Conservation (phyloP, 2,113 vertebrate species). For the Dasyornis broadbenti region DNA sequence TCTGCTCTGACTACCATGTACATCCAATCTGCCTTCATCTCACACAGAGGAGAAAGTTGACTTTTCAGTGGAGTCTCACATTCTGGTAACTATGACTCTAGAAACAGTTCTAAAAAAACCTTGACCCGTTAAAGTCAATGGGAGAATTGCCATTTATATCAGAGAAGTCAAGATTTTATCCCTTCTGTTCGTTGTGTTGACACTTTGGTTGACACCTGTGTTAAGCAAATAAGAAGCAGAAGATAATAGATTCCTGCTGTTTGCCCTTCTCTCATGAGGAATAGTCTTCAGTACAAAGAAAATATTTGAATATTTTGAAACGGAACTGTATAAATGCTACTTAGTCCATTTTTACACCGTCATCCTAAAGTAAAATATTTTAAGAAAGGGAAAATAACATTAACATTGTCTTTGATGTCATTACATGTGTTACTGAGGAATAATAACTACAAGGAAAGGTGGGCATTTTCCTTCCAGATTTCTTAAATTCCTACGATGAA, state of each 20-base stretch:
- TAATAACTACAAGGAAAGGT: neutral
- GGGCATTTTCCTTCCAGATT: neutral
- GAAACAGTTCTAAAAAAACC: neutral
- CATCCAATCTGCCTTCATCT: neutral
- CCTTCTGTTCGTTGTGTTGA: neutral
- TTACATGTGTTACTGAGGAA: neutral
- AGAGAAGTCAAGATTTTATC: neutral
- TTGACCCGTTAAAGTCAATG: neutral
- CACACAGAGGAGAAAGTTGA: neutral
- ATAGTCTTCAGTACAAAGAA: neutral
- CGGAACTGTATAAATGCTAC: neutral
- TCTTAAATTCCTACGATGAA: neutral
- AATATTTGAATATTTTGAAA: neutral
- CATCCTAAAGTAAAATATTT: neutral
- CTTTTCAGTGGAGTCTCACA: neutral
- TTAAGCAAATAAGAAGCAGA: neutral
- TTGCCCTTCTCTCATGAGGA: neutral
- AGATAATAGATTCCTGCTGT: neutral
- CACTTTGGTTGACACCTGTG: neutral
- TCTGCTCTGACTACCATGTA: conserved; percentile 4
- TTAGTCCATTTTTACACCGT: neutral
- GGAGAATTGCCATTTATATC: neutral
- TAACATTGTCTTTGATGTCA: neutral
- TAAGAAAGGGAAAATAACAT: neutral
- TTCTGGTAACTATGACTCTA: neutral